These are phyloP conservation scores for Eupithecia subumbrata DNA, from an alignment of 2,888 invertebrate species.

Conservation along the genomic window DNA sequence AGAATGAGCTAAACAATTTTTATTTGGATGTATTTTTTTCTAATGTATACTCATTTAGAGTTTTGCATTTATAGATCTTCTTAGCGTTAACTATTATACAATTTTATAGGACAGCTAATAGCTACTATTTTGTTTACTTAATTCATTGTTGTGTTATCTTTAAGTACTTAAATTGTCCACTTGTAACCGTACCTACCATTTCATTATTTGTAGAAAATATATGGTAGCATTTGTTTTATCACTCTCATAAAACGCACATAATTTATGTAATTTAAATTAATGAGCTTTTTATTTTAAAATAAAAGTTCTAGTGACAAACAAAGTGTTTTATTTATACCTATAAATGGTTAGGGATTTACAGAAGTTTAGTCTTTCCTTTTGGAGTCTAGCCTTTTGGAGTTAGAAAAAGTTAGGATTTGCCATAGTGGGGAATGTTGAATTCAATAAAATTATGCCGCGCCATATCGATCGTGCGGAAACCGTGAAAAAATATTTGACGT, in stretches of 20 bases:
- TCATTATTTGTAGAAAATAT: constrained; percentile 63
- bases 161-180: constrained; percentile 78
- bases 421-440: no score
- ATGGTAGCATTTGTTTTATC: constrained; percentile 59
- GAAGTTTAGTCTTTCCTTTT: no score
- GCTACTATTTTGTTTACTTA: constrained; percentile 49
- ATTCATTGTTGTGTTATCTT: constrained; percentile 53
- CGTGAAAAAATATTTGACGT: no score
- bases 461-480: no score
- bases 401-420: no score
- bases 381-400: no score
- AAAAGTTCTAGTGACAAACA: constrained; percentile 73
- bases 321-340: constrained; percentile 27
- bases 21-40: constrained; percentile 81
- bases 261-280: constrained; percentile 80
- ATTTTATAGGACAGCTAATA: constrained; percentile 66
- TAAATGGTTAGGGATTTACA: background rate
- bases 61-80: constrained; percentile 83
- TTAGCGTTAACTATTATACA: constrained; percentile 74
- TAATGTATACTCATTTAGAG: constrained; percentile 79
- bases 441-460: no score
- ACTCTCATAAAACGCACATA: constrained; percentile 77
- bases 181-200: constrained; percentile 65
- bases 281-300: constrained; percentile 79
- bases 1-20: constrained; percentile 78